phyloP scores from a whole-genome alignment of 2,113 vertebrate species.

The Ancistrus triradiatus region DNA sequence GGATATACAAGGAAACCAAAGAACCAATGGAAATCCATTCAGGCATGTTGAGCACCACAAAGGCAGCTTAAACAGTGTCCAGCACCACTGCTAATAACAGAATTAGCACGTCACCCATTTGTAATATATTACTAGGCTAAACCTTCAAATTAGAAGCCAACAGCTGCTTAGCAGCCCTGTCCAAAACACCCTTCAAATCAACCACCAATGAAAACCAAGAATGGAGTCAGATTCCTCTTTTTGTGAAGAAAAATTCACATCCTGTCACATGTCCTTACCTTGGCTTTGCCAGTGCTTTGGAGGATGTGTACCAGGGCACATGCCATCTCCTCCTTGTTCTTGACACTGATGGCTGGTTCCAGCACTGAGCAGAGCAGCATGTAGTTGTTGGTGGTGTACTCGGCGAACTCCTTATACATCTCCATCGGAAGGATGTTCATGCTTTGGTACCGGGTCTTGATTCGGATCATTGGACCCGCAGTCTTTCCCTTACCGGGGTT shows the following conservation, averaged over 20 bases:
- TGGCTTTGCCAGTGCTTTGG: slow-evolving; percentile 97
- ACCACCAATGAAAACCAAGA: not conserved
- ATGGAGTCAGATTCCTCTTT: no score
- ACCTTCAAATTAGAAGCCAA: no score
- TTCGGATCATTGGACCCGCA: slow-evolving; percentile 89
- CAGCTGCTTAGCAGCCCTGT: no score
- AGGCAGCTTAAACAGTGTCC: no score
- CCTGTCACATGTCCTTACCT: slow-evolving; percentile 70
- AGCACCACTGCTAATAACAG: no score
- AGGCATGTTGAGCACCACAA: no score
- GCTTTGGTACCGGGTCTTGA: slow-evolving; percentile 94
- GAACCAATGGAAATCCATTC: no score
- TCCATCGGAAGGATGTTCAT: slow-evolving; percentile 98
- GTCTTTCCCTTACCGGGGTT: slow-evolving; percentile 88
- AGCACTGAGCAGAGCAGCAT: slow-evolving; percentile 92
- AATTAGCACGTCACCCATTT: no score
- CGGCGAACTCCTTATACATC: slow-evolving; percentile 98
- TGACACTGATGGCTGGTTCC: slow-evolving; percentile 91
- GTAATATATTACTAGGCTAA: no score
- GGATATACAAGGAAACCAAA: no score
- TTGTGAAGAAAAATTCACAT: not conserved
- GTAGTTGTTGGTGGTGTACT: slow-evolving; percentile 98
- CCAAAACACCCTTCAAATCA: no score
- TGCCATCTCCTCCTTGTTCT: slow-evolving; percentile 99
- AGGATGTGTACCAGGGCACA: slow-evolving; percentile 93